Evolutionary conservation across 2,113 vertebrate species (phyloP).

Genomic region (Ardeotis arabs): DNA sequence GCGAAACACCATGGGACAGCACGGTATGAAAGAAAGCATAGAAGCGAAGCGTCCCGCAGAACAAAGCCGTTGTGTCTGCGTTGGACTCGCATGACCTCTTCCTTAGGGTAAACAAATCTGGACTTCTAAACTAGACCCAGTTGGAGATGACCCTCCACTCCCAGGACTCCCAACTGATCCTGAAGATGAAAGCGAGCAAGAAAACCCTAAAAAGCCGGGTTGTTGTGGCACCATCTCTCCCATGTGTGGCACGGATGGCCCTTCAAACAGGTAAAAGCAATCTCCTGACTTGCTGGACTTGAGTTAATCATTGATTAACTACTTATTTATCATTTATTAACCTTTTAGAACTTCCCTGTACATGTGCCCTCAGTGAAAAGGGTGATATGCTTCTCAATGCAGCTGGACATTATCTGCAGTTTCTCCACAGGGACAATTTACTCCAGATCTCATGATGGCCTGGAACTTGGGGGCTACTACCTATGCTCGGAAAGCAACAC

Average conservation of each 20-base stretch:
- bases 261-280: background rate
- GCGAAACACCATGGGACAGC: background rate
- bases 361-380: background rate
- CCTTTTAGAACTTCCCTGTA: background rate
- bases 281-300: background rate
- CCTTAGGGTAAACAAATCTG: conserved; percentile 43
- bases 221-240: background rate
- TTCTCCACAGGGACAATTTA: background rate
- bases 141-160: background rate
- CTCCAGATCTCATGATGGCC: background rate
- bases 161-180: background rate
- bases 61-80: conserved; percentile 7
- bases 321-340: background rate
- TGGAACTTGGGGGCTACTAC: background rate
- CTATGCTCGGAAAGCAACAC: background rate
- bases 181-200: background rate
- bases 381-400: background rate
- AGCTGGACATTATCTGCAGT: background rate
- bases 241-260: background rate
- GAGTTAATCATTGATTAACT: background rate
- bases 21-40: conserved; percentile 12
- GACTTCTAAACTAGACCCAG: conserved; percentile 11
- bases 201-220: background rate
- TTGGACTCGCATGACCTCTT: conserved; percentile 15
- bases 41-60: background rate